phyloP scores from a whole-genome alignment of 1,140 invertebrate genomes.

The Solenopsis invicta region DNA sequence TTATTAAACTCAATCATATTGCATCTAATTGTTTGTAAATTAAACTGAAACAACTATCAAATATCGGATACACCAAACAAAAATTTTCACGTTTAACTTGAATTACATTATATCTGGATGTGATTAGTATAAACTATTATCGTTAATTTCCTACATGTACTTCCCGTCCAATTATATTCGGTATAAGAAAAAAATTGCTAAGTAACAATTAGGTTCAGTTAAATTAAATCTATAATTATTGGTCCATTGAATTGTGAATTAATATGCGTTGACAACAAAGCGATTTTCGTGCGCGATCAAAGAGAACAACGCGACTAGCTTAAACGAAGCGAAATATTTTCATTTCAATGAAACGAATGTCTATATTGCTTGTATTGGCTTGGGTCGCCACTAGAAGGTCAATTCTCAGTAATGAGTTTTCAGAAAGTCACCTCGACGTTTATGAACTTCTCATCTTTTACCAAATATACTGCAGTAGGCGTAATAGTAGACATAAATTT shows the following conservation, averaged over 20 bases:
- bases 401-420: conserved; percentile 59
- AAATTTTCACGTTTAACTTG: not conserved
- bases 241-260: conserved; percentile 12
- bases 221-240: conserved; percentile 28
- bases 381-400: conserved; percentile 22
- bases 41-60: not conserved
- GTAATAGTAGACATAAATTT: not conserved
- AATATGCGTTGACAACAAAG: conserved; percentile 22
- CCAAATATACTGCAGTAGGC: not conserved
- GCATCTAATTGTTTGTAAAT: conserved; percentile 22
- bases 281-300: conserved; percentile 8
- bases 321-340: conserved; percentile 45
- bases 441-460: not conserved
- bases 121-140: conserved; percentile 24
- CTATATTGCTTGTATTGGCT: conserved; percentile 33
- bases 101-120: conserved; percentile 10
- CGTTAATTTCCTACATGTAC: not conserved
- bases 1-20: conserved; percentile 27
- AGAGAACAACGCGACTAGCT: conserved; percentile 61
- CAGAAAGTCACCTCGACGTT: not conserved
- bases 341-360: conserved; percentile 57
- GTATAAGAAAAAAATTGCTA: conserved; percentile 5
- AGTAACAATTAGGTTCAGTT: not conserved
- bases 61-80: not conserved
- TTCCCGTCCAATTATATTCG: not conserved